Evolutionary conservation across 2,113 vertebrate genomes (phyloP), one percentile per base, ranked within the genome.

Genomic region (Pelvicachromis taeniatus): DNA sequence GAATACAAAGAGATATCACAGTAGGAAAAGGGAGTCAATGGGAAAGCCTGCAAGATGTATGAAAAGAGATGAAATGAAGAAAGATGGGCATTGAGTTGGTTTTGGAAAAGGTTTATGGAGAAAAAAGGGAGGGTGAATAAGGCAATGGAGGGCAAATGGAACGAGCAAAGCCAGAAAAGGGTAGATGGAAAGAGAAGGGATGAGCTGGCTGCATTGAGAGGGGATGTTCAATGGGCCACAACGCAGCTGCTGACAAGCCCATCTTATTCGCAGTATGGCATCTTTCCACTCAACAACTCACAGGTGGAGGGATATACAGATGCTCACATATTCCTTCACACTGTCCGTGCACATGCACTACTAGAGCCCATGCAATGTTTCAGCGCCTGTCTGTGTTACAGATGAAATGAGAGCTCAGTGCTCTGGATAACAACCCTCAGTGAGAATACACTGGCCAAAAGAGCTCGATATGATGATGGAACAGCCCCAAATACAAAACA

Each of bases 161-260:
- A 75, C 63, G 48, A 50, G 77, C 45, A 53, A 42, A 68, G 81
- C 77, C 77, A 84, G 75, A 89, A 85, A 79, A 70, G 75, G 56
- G 87, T 84, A 80, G 77, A 73, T 82, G 55, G 77, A 88, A 82
- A 81, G 83, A 80, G 35, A 85, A 38, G 68, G 83, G 56, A 81
- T 86, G 91, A 93, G 85, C 59, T 31, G 75, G 85, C 55, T 55
- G 48, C 42, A 70, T 17, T 35, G 65, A 80, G 59, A 82, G 52
- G 17, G 75, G 78, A 73, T 89, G 88, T 84, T 91, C 87, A 91
- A 93, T 90, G 91, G 83, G 84, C 87, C 89, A 87, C 77, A 86
- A 65, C 85, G 5, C 83, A 84, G 77, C 90, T 40, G 48, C 85
- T 90, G 50, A 88, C 83, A 90, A 89, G 87, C 84, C 87, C 84